Conservation (phyloP, 2,797 vertebrate species). For the Glossophaga mutica region DNA sequence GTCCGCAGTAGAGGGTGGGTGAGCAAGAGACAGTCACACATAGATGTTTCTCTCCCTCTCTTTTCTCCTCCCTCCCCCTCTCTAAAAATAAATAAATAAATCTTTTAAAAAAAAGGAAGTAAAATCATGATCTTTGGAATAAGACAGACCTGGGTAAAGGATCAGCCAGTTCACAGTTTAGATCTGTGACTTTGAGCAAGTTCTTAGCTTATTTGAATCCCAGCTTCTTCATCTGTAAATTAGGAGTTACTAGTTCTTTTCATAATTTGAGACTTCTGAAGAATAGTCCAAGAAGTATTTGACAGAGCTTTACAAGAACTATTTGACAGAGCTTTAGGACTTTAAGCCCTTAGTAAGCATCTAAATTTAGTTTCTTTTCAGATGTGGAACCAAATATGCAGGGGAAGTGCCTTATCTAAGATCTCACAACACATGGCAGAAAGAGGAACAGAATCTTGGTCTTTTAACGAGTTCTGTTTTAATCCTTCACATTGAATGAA, state of each 20-base stretch:
- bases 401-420: background rate
- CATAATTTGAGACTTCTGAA: background rate
- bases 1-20: too few relatives aligned
- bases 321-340: background rate
- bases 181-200: background rate
- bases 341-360: background rate
- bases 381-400: background rate
- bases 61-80: too few relatives aligned
- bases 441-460: background rate
- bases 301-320: background rate
- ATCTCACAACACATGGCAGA: background rate
- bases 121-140: background rate
- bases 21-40: too few relatives aligned
- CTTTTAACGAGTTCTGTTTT: background rate
- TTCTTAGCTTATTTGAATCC: background rate
- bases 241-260: background rate
- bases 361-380: conserved; percentile 14
- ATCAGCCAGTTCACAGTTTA: background rate
- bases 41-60: too few relatives aligned
- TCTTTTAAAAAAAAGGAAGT: background rate
- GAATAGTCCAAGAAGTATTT: background rate
- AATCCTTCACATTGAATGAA: background rate
- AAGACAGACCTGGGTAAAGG: background rate
- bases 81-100: too few relatives aligned
- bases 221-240: background rate